Percentiles rank a stretch among this genome's conserved stretches.
phyloP scores from a whole-genome alignment of 2,888 invertebrate genomes.

The Drosophila falleni region DNA sequence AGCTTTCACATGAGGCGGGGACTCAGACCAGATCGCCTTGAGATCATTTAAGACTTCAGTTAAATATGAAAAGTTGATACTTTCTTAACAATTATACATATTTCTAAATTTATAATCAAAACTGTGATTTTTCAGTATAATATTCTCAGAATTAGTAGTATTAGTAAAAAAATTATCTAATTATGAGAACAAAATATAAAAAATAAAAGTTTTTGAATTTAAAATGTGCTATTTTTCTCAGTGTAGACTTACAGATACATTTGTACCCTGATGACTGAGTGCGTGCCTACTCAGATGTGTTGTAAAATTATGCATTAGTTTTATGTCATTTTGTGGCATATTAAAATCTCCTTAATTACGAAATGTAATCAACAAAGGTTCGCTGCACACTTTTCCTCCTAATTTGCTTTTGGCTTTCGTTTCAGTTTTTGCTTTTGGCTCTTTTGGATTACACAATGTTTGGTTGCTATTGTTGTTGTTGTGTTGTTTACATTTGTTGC shows the following conservation, averaged over 20 bases:
- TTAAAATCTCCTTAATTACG: conserved; percentile 80
- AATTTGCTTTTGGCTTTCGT: conserved; percentile 17
- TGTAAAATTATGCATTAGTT: conserved; percentile 82
- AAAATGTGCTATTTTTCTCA: too few relatives aligned
- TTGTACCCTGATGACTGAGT: conserved; percentile 49
- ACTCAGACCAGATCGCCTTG: too few relatives aligned
- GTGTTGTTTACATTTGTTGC: conserved; percentile 55
- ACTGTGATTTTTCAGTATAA: too few relatives aligned
- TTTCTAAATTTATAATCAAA: too few relatives aligned
- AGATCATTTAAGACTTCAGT: too few relatives aligned
- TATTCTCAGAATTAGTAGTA: too few relatives aligned
- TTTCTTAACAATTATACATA: too few relatives aligned
- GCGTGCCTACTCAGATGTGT: conserved; percentile 76
- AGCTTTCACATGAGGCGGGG: too few relatives aligned
- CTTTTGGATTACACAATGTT: conserved; percentile 46
- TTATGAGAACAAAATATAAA: too few relatives aligned
- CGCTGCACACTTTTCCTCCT: conserved; percentile 47
- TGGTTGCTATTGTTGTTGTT: background rate
- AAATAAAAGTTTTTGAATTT: too few relatives aligned
- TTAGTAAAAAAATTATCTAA: too few relatives aligned
- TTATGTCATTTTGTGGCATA: conserved; percentile 81
- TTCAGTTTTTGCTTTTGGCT: conserved; percentile 15
- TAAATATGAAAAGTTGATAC: too few relatives aligned
- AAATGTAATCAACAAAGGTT: conserved; percentile 76
- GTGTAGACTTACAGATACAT: background rate